Base-by-base conservation (phyloP, 2,888 invertebrate genomes). In the Kuschelorhynchus macadamiae region DNA sequence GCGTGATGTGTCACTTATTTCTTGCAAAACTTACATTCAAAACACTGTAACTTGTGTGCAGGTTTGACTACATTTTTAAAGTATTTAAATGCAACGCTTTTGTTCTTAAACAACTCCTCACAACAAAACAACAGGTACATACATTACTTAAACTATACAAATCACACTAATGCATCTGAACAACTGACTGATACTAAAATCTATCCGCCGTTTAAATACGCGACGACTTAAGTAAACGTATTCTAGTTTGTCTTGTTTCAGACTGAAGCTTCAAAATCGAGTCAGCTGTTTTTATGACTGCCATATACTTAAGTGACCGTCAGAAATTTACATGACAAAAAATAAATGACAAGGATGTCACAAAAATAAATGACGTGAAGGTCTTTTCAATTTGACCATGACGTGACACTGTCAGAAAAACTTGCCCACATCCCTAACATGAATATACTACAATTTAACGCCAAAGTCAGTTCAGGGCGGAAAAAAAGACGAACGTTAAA, bases 11-110 rank as follows among this genome's bases (percentile, higher is more conserved):
- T 42, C 42, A 42, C 42, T 16, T 42, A 16, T 11, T 42, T 42
- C 42, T 42, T 42, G 17, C 14, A 42, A 42, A 42, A 17, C 42
- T 42, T 42, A 9, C 42, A 42, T 42, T 42, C 16, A 42, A 42
- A 42, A 17, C 42, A 42, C 11, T 17, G 8, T 42, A 16, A 42
- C 42, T 14, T 42, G 5, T 17, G 8, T 42, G 16, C 8, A 14
- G 42, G 4, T 42, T 42, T 42, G 16, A 42, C 16, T 16, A 42
- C 17, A 14, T 11, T 16, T 14, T 12, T 14, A 42, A 42, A 42
- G 16, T 42, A 42, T 42, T 42, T 42, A 42, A 42, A 42, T 17
- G 17, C 42, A 42, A 14, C 11, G 42, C 8, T 42, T 11, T 17
- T 42, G 17, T 42, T 42, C 16, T 4, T 42, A 14, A 8, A 4